phyloP scores from a whole-genome alignment of 2,797 vertebrate species.

The Rhynchotus rufescens region DNA sequence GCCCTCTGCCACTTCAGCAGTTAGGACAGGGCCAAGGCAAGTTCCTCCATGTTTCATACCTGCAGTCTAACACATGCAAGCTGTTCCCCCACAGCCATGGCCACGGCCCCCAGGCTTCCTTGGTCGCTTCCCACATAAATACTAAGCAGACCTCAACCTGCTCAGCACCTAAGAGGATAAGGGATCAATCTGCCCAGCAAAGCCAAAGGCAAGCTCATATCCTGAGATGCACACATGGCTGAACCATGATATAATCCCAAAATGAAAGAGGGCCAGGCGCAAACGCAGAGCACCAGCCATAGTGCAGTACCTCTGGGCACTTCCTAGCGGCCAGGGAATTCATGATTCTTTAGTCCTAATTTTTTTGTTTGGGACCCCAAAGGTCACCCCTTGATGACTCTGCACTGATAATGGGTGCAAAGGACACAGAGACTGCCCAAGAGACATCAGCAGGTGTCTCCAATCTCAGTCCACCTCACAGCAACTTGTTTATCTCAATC shows the following conservation, averaged over 20 bases:
- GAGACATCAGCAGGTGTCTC: neutral
- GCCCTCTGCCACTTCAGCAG: neutral
- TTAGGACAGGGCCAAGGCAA: neutral
- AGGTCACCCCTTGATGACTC: neutral
- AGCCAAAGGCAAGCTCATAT: neutral
- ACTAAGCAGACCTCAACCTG: neutral
- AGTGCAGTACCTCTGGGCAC: neutral
- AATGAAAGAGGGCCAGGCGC: neutral
- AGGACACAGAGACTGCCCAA: neutral
- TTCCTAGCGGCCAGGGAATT: neutral
- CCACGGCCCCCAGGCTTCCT: neutral
- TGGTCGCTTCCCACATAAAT: neutral
- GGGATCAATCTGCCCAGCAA: neutral
- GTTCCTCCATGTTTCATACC: neutral
- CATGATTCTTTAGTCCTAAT: neutral
- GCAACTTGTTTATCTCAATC: neutral
- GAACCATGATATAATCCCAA: neutral
- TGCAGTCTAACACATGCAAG: neutral
- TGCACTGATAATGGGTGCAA: neutral
- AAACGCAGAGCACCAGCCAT: neutral
- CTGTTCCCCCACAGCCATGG: neutral
- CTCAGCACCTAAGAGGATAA: neutral
- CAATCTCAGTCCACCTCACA: neutral
- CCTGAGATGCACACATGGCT: neutral
- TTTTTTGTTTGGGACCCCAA: neutral